Conservation (phyloP, 1,140 invertebrate species). For the Nixonia krombeini region DNA sequence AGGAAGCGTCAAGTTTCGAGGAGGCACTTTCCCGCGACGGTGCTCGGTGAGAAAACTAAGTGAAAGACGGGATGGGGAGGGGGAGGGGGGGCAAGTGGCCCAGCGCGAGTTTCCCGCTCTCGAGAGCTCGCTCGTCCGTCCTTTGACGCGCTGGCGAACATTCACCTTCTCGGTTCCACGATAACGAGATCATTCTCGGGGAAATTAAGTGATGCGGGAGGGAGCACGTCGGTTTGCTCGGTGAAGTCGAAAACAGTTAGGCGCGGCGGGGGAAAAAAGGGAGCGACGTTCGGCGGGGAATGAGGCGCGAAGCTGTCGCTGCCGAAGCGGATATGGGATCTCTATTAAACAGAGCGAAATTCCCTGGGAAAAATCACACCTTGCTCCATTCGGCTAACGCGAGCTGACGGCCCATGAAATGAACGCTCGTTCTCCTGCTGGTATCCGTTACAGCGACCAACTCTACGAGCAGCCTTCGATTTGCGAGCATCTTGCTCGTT, state of each 20-base stretch:
- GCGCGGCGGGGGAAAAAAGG: not conserved
- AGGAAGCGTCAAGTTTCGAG: conserved; percentile 42
- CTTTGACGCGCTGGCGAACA: conserved; percentile 15
- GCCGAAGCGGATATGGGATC: conserved; percentile 55
- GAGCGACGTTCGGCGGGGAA: conserved; percentile 9
- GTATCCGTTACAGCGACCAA: conserved; percentile 13
- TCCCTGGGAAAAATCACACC: conserved; percentile 62
- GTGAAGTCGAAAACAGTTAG: not conserved
- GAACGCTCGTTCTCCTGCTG: conserved; percentile 55
- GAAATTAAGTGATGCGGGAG: too few relatives aligned
- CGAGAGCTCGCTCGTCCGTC: conserved; percentile 31
- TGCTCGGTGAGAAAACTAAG: conserved; percentile 47
- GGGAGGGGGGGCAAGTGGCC: conserved; percentile 49
- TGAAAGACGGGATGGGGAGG: conserved; percentile 55
- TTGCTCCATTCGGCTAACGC: conserved; percentile 60
- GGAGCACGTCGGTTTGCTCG: not conserved
- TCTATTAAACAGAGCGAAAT: conserved; percentile 67
- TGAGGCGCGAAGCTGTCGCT: conserved; percentile 23
- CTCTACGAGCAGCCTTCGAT: conserved; percentile 22
- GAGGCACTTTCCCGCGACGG: conserved; percentile 30
- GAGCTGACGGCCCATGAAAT: conserved; percentile 69
- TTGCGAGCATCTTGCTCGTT: conserved; percentile 10
- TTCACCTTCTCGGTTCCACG: not conserved
- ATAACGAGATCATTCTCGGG: conserved; percentile 3
- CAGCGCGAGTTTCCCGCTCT: conserved; percentile 51